phyloP scores from a whole-genome alignment of 2,797 vertebrate species.

The Natrix natrix region DNA sequence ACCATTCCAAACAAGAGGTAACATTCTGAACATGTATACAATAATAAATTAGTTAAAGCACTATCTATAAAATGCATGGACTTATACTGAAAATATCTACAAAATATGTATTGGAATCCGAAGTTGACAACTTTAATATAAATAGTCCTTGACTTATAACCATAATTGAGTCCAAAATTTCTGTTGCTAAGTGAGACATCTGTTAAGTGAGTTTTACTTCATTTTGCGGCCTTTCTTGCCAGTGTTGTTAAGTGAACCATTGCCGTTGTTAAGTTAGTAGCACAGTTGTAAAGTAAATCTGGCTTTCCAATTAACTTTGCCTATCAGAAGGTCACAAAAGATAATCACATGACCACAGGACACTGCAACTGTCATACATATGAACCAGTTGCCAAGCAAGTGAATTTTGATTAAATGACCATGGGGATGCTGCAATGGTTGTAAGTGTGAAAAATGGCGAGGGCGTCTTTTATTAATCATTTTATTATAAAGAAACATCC shows the following conservation, averaged over 20 bases:
- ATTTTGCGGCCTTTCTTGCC: neutral
- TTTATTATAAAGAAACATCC: neutral
- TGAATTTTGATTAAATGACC: neutral
- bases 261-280: neutral
- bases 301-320: neutral
- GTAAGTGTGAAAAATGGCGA: neutral
- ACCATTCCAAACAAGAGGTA: neutral
- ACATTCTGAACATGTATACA: neutral
- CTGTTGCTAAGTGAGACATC: neutral
- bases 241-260: neutral
- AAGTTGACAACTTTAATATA: neutral
- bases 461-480: neutral
- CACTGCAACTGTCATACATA: neutral
- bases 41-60: neutral
- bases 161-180: neutral
- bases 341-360: neutral
- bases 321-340: neutral
- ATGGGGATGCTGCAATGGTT: neutral
- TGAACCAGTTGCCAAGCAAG: neutral
- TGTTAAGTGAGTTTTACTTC: neutral
- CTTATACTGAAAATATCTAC: neutral
- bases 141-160: neutral
- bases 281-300: neutral
- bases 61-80: neutral
- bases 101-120: neutral